Conservation (phyloP, 2,797 vertebrate species). For the Lacerta viridis region DNA sequence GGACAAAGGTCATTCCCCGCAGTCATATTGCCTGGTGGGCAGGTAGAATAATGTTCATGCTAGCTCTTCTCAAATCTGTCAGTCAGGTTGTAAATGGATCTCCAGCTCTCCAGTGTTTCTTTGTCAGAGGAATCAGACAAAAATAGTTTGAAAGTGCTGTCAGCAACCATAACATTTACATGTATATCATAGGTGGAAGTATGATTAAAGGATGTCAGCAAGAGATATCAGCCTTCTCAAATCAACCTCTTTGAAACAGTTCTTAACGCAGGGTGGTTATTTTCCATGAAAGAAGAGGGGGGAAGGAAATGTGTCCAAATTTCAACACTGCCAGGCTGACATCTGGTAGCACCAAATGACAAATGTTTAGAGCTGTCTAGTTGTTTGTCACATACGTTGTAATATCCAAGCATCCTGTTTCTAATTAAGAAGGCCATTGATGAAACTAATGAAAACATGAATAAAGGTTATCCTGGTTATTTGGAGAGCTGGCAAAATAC, state of each 20-base stretch:
- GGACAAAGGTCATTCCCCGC: neutral
- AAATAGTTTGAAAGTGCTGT: conserved; percentile 41
- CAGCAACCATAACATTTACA: conserved; percentile 37
- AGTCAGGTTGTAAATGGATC: conserved; percentile 33
- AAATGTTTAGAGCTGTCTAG: conserved; percentile 30
- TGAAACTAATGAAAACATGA: conserved; percentile 44
- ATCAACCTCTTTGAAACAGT: conserved; percentile 41
- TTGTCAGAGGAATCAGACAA: conserved; percentile 5
- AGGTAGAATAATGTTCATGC: neutral
- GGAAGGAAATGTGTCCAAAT: conserved; percentile 1
- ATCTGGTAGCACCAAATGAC: conserved; percentile 28
- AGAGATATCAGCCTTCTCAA: conserved; percentile 23
- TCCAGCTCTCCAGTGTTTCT: neutral
- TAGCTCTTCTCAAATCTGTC: neutral
- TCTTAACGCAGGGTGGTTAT: conserved; percentile 15
- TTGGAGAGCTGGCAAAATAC: conserved; percentile 26
- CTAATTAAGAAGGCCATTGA: conserved; percentile 39
- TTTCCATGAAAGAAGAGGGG: conserved; percentile 22
- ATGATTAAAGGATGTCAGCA: conserved; percentile 50
- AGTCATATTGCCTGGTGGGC: conserved; percentile 5
- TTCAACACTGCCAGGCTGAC: conserved; percentile 27
- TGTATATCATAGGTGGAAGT: neutral
- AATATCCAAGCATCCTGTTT: conserved; percentile 33
- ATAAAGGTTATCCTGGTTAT: conserved; percentile 38
- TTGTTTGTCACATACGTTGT: conserved; percentile 17